Conservation (phyloP, 2,888 invertebrate species). For the Allophyes oxyacanthae region DNA sequence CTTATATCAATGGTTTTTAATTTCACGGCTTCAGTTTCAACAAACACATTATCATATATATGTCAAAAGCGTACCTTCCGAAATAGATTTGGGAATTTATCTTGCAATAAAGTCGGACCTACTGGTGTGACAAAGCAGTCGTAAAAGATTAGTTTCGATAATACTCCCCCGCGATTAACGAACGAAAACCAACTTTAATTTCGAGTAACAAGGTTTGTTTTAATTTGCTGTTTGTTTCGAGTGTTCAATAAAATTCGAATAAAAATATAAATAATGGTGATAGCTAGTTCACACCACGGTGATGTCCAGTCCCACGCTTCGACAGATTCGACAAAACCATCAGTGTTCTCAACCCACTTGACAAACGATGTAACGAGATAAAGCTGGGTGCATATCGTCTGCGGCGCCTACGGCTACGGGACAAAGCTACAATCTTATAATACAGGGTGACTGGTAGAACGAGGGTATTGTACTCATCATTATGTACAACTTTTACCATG, state of each 20-base stretch:
- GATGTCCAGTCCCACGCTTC: slow-evolving; percentile 75
- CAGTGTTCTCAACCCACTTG: slow-evolving; percentile 72
- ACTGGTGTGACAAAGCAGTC: slow-evolving; percentile 68
- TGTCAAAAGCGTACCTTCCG: slow-evolving; percentile 66
- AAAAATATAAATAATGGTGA: slow-evolving; percentile 81
- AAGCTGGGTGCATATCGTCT: slow-evolving; percentile 27
- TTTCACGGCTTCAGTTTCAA: slow-evolving; percentile 69
- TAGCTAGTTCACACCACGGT: slow-evolving; percentile 78
- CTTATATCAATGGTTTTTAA: slow-evolving; percentile 57
- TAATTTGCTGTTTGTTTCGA: slow-evolving; percentile 52
- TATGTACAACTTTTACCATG: too few species aligned
- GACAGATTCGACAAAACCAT: slow-evolving; percentile 58
- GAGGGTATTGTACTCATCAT: too few species aligned
- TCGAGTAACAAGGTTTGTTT: slow-evolving; percentile 37
- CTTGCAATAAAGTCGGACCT: slow-evolving; percentile 69
- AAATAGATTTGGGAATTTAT: slow-evolving; percentile 69
- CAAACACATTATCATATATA: slow-evolving; percentile 69
- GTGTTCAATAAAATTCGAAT: slow-evolving; percentile 76
- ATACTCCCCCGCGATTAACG: slow-evolving; percentile 36
- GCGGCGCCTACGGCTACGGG: slow-evolving; percentile 20
- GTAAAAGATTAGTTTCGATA: slow-evolving; percentile 64
- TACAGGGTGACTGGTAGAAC: too few species aligned
- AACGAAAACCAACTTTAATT: slow-evolving; percentile 54
- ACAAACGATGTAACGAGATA: slow-evolving; percentile 55
- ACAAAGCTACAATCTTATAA: slow-evolving; percentile 9